phyloP scores from a whole-genome alignment of 64 coral and sea anemone genomes.

The Porites lutea region DNA sequence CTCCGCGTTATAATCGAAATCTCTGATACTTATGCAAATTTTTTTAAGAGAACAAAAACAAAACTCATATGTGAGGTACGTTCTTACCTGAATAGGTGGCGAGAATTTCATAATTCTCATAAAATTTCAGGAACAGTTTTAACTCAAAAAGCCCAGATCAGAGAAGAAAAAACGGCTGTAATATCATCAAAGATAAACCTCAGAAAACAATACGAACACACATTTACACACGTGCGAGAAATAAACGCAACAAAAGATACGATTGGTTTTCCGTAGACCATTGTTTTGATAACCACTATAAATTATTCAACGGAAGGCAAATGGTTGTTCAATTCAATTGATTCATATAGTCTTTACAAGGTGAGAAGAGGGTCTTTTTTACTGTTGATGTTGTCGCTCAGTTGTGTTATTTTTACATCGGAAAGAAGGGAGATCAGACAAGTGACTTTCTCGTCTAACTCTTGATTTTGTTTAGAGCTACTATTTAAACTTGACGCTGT shows the following conservation, averaged over 20 bases:
- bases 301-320: background rate
- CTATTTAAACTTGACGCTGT: too few relatives aligned
- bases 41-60: background rate
- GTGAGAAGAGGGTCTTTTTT: background rate
- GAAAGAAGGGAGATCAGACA: too few relatives aligned
- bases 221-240: slow-evolving; percentile 48
- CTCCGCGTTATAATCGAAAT: background rate
- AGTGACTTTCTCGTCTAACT: too few relatives aligned
- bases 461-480: too few relatives aligned
- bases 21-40: background rate
- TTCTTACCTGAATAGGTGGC: background rate
- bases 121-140: background rate
- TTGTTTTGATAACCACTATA: background rate
- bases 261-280: background rate
- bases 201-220: background rate
- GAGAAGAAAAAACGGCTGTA: background rate
- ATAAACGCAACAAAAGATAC: background rate
- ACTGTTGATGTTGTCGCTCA: too few relatives aligned
- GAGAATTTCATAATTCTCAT: too few relatives aligned
- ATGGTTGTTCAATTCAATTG: slow-evolving; percentile 3
- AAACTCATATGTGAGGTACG: too few relatives aligned
- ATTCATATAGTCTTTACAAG: background rate
- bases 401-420: too few relatives aligned
- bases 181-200: background rate
- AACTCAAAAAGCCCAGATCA: background rate